Evolutionary conservation across 92 coral and sea anemone species (phyloP).

Genomic region (Umimayanthus chanpuru): DNA sequence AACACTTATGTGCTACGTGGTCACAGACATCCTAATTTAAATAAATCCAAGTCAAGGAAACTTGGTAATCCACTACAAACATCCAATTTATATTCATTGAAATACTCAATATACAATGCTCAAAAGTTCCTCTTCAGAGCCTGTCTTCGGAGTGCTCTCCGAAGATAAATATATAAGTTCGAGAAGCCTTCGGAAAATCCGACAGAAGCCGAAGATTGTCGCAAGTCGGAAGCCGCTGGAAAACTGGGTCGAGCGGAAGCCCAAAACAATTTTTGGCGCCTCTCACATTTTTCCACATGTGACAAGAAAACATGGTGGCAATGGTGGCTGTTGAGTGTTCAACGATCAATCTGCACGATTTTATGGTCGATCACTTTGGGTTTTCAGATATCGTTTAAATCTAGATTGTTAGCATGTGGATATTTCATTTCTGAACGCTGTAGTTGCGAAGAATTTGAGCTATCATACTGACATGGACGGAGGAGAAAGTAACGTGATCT

Average conservation of each 20-base stretch:
- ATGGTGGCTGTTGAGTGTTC: too few species aligned
- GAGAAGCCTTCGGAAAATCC: not conserved
- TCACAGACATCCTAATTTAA: slow-evolving; percentile 22
- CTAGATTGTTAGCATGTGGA: not conserved
- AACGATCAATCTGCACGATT: not conserved
- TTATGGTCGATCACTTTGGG: not conserved
- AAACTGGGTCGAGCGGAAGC: slow-evolving; percentile 17
- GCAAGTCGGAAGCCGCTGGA: not conserved
- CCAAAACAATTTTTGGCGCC: slow-evolving; percentile 30
- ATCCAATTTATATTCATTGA: not conserved
- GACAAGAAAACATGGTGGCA: not conserved
- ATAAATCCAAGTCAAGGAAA: slow-evolving; percentile 33
- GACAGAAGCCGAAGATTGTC: not conserved
- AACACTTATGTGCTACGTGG: slow-evolving; percentile 27
- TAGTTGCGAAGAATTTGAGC: not conserved
- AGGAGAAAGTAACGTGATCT: not conserved
- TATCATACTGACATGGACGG: not conserved
- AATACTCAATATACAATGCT: not conserved
- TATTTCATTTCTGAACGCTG: not conserved
- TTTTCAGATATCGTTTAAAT: not conserved
- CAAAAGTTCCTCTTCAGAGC: not conserved
- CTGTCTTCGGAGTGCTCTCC: not conserved
- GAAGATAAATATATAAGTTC: not conserved
- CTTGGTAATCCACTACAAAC: slow-evolving; percentile 1
- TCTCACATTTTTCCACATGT: slow-evolving; percentile 9